A percentile compares a stretch with the other conserved stretches of the same genome.
Evolutionary conservation across 2,113 vertebrate species (phyloP).

Genomic region (Xiphias gladius): DNA sequence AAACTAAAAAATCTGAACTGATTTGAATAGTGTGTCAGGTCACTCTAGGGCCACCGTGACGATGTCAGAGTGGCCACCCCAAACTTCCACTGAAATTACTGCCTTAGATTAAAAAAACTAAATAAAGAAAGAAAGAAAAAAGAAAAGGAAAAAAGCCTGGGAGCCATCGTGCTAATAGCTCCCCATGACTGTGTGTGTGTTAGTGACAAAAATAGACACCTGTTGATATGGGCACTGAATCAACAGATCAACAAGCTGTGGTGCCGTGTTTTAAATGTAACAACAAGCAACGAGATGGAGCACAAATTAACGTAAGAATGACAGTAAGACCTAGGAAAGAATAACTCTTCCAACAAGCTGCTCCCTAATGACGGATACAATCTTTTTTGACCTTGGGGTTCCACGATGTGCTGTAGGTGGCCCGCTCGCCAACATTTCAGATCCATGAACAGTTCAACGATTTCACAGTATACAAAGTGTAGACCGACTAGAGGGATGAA

Average conservation of each 20-base stretch:
- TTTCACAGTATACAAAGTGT: background rate
- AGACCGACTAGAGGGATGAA: too few species aligned
- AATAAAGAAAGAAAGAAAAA: too few species aligned
- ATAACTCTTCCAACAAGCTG: background rate
- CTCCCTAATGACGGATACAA: background rate
- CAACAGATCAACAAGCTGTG: background rate
- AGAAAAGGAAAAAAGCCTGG: background rate
- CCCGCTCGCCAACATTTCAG: slow-evolving; percentile 2
- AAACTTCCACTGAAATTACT: slow-evolving; percentile 25
- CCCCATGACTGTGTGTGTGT: slow-evolving; percentile 13
- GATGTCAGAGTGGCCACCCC: slow-evolving; percentile 12
- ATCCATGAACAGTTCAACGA: background rate
- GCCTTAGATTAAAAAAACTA: slow-evolving; percentile 6
- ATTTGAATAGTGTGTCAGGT: slow-evolving; percentile 24
- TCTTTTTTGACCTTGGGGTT: background rate
- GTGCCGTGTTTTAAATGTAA: background rate
- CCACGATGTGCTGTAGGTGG: background rate
- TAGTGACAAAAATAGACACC: slow-evolving; percentile 19
- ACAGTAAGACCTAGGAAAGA: background rate
- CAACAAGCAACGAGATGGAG: background rate
- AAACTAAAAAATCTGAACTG: background rate
- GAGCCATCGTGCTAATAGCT: slow-evolving; percentile 27
- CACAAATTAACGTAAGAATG: background rate
- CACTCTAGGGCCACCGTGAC: background rate
- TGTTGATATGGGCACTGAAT: slow-evolving; percentile 5